Evolutionary conservation across 2,113 vertebrate genomes (phyloP).

Genomic region (Festucalex cinctus): DNA sequence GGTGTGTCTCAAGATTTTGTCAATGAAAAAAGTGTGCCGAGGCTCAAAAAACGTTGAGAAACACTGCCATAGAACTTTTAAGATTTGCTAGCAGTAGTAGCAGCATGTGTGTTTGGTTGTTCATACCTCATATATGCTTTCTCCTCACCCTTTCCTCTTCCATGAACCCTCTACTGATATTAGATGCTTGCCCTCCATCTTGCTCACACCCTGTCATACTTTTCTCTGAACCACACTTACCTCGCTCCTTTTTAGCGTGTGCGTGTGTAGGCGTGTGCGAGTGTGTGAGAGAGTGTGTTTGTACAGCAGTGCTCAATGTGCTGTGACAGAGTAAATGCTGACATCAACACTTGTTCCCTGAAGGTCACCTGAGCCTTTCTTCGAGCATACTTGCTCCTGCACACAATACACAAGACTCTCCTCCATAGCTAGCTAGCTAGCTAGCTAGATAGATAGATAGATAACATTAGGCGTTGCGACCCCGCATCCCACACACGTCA

Average conservation of each 20-base stretch:
- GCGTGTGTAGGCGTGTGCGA: neutral
- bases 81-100: too few species aligned
- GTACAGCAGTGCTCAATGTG: conserved; percentile 52
- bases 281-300: conserved; percentile 33
- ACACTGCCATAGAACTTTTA: too few species aligned
- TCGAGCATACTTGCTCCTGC: conserved; percentile 9
- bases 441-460: neutral
- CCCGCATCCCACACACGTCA: conserved; percentile 57
- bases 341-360: conserved; percentile 63
- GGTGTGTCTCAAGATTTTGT: too few species aligned
- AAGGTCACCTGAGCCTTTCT: conserved; percentile 55
- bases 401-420: conserved; percentile 9
- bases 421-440: conserved; percentile 6
- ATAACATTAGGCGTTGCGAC: conserved; percentile 41
- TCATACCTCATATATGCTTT: conserved; percentile 11
- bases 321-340: conserved; percentile 59
- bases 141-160: conserved; percentile 15
- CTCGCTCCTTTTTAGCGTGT: neutral
- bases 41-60: too few species aligned
- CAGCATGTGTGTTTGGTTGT: neutral
- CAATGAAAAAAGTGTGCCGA: too few species aligned
- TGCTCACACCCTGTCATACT: neutral
- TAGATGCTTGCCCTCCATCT: conserved; percentile 6
- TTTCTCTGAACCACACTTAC: neutral
- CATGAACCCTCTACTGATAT: conserved; percentile 29